phyloP scores from a whole-genome alignment of 2,113 vertebrate genomes.

The Muntiacus muntjak region DNA sequence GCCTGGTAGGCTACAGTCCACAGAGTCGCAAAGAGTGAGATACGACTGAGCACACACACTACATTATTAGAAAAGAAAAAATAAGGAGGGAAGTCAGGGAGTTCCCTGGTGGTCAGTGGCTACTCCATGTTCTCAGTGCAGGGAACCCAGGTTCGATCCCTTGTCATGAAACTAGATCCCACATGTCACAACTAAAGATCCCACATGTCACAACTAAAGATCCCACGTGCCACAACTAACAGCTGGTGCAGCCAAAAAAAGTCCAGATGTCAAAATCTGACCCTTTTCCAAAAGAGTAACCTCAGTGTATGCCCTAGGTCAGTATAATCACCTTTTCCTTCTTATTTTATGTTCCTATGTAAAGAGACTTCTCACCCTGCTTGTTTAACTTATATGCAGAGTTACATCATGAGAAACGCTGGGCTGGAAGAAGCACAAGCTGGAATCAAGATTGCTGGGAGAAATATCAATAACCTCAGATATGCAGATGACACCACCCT shows the following conservation, averaged over 20 bases:
- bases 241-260: not conserved
- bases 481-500: no score
- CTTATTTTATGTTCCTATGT: not conserved
- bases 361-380: not conserved
- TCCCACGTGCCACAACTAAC: not conserved
- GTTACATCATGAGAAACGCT: no score
- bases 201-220: not conserved
- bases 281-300: not conserved
- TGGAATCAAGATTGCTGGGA: no score
- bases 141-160: not conserved
- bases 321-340: not conserved
- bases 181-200: not conserved
- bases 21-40: fast-evolving
- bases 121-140: not conserved
- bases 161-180: no score
- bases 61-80: not conserved
- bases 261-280: not conserved
- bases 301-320: not conserved
- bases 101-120: not conserved
- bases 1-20: not conserved
- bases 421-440: no score
- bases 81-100: not conserved
- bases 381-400: no score
- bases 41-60: not conserved
- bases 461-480: no score